phyloP scores from a whole-genome alignment of 2,888 invertebrate species.

The Xestia xanthographa region DNA sequence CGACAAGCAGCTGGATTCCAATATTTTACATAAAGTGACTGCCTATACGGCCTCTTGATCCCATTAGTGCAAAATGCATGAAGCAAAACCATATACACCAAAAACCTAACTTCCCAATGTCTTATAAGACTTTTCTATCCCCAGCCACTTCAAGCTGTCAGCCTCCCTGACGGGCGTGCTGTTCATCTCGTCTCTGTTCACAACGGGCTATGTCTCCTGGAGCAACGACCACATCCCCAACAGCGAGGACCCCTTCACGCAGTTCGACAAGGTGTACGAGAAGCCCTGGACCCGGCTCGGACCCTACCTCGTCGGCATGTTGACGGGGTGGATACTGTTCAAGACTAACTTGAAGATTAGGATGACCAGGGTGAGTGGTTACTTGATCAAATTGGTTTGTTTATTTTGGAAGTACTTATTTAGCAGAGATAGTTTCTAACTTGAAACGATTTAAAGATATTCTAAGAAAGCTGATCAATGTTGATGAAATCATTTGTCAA shows the following conservation, averaged over 20 bases:
- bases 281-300: slow-evolving; percentile 97
- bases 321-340: slow-evolving; percentile 95
- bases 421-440: background rate
- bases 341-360: slow-evolving; percentile 95
- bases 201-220: slow-evolving; percentile 95
- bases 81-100: background rate
- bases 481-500: background rate
- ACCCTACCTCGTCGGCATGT: slow-evolving; percentile 96
- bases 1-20: background rate
- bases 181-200: slow-evolving; percentile 94
- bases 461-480: background rate
- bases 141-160: slow-evolving; percentile 94
- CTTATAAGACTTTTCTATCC: background rate
- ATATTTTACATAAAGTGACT: background rate
- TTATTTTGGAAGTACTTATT: background rate
- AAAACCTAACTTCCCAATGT: background rate
- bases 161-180: slow-evolving; percentile 92
- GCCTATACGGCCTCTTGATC: background rate
- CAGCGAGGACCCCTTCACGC: slow-evolving; percentile 95
- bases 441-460: background rate
- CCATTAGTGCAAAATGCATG: background rate
- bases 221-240: slow-evolving; percentile 94
- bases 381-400: background rate
- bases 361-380: slow-evolving; percentile 91
- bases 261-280: slow-evolving; percentile 97